A percentile compares a stretch with the other conserved stretches of the same genome.
Conservation (phyloP, 2,888 invertebrate species). For the Cistogaster globosa region DNA sequence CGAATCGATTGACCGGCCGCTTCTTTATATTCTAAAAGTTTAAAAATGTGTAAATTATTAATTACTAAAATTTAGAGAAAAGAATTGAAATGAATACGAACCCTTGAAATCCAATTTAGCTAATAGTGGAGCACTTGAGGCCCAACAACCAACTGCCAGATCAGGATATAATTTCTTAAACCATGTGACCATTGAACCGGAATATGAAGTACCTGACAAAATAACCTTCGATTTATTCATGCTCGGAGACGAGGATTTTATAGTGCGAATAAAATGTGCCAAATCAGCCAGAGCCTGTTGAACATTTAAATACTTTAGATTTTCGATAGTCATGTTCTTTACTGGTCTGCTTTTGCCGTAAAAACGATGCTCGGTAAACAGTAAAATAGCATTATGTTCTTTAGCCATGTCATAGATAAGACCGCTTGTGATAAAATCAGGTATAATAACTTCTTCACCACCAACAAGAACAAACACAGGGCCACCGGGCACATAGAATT, state of each 20-base stretch:
- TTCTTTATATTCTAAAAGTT: conserved; percentile 80
- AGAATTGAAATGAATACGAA: conserved; percentile 53
- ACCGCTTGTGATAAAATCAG: too few species aligned
- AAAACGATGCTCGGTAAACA: conserved; percentile 92
- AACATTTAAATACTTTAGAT: conserved; percentile 86
- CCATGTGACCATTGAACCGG: conserved; percentile 88
- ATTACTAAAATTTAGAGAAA: too few species aligned
- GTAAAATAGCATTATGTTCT: conserved; percentile 86
- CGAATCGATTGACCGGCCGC: conserved; percentile 80
- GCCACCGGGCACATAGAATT: conserved; percentile 83
- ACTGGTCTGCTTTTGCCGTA: conserved; percentile 90
- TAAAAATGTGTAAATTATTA: too few species aligned
- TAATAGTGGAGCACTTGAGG: conserved; percentile 87
- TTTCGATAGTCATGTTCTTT: conserved; percentile 84
- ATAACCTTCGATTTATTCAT: conserved; percentile 83
- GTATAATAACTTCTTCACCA: too few species aligned
- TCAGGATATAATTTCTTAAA: conserved; percentile 87
- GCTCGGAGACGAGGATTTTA: conserved; percentile 81
- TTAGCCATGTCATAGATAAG: conserved; percentile 86
- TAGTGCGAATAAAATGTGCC: conserved; percentile 85
- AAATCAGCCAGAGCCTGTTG: conserved; percentile 88
- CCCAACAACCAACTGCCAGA: conserved; percentile 85
- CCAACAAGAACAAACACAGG: conserved; percentile 88
- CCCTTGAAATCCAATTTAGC: conserved; percentile 86
- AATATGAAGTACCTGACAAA: conserved; percentile 87